These are phyloP conservation scores for Lindbergichthys nudifrons DNA, from an alignment of 2,797 vertebrate species.

Conservation along the genomic window DNA sequence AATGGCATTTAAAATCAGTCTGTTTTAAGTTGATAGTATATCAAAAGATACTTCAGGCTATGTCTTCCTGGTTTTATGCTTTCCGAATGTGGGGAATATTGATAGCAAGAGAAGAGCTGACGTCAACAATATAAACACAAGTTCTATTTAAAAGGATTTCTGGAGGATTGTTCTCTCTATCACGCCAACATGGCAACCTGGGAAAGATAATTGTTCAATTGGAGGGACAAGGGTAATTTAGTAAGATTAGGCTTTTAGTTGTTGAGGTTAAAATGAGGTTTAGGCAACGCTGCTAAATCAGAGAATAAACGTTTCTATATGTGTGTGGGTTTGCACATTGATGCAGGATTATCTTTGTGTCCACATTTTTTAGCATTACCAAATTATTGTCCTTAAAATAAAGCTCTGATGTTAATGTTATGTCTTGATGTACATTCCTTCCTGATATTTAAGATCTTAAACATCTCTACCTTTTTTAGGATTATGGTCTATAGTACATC, in stretches of 20 bases:
- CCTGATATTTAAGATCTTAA: slow-evolving; percentile 16
- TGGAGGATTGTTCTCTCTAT: background rate
- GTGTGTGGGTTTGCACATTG: background rate
- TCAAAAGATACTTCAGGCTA: background rate
- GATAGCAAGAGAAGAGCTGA: background rate
- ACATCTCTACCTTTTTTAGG: slow-evolving; percentile 9
- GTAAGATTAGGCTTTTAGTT: slow-evolving; percentile 21
- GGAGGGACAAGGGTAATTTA: slow-evolving; percentile 25
- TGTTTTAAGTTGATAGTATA: background rate
- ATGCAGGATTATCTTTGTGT: background rate
- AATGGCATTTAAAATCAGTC: no score
- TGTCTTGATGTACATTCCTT: slow-evolving; percentile 4
- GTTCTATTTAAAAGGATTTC: background rate
- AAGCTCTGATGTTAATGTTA: slow-evolving; percentile 25
- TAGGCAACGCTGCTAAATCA: background rate
- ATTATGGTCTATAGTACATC: slow-evolving; percentile 2
- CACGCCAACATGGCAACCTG: no score
- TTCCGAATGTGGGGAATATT: background rate
- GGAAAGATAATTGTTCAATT: no score
- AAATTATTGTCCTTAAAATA: background rate
- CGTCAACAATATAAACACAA: background rate
- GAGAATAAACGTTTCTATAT: no score
- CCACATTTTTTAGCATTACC: slow-evolving; percentile 1
- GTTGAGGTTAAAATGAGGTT: slow-evolving; percentile 10
- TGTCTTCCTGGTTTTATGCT: background rate